Evolutionary conservation across 30 jellyfish, hydroid and myxozoan species (phyloP).

Genomic region (Clytia hemisphaerica): DNA sequence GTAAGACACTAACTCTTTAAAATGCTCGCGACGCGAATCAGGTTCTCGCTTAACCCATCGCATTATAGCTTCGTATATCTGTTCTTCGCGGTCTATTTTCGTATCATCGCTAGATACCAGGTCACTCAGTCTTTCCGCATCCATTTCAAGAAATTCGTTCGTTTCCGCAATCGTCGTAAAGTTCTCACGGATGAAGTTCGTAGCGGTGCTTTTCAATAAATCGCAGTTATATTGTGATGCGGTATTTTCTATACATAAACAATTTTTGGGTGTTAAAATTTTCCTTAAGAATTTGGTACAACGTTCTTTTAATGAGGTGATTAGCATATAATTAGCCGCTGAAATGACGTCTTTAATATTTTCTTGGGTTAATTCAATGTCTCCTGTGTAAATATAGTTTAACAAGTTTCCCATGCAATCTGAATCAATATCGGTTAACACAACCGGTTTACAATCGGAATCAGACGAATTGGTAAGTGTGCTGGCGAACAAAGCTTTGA

Average conservation of each 20-base stretch:
- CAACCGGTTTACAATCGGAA: conserved; percentile 66
- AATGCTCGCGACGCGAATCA: conserved; percentile 30
- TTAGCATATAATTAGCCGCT: conserved; percentile 81
- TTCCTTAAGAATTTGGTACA: conserved; percentile 70
- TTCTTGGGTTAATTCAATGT: conserved; percentile 57
- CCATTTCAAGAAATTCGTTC: conserved; percentile 65
- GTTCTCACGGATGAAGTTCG: conserved; percentile 70
- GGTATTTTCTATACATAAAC: conserved; percentile 82
- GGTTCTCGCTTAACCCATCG: conserved; percentile 73
- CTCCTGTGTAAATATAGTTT: conserved; percentile 86
- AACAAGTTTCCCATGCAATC: conserved; percentile 66
- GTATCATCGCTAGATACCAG: conserved; percentile 89
- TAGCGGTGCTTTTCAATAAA: conserved; percentile 78
- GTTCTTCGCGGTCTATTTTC: conserved; percentile 88
- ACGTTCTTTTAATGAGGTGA: conserved; percentile 76
- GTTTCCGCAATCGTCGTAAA: conserved; percentile 62
- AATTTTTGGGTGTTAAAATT: conserved; percentile 84
- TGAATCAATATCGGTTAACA: conserved; percentile 70
- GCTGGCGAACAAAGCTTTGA: conserved; percentile 90
- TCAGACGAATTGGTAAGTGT: conserved; percentile 51
- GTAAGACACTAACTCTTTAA: conserved; percentile 59
- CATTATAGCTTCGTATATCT: conserved; percentile 87
- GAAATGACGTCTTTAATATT: conserved; percentile 75
- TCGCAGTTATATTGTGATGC: conserved; percentile 88
- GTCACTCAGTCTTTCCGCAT: conserved; percentile 51